Evolutionary conservation across 30 jellyfish, hydroid and myxozoan genomes (phyloP), one percentile per base, ranked within the genome.

Genomic region (Hydra vulgaris): DNA sequence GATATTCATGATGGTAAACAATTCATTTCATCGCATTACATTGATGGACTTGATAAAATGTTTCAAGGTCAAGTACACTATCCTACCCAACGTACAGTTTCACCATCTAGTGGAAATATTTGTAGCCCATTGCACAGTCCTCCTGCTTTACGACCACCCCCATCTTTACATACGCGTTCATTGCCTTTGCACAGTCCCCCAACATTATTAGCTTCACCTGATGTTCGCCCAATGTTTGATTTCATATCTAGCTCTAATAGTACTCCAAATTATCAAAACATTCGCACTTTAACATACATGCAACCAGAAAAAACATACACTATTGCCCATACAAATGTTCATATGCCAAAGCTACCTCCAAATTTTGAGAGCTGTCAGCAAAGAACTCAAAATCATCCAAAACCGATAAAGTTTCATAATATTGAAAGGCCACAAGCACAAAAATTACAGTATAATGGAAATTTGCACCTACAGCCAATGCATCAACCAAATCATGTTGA

Each of bases 71-170:
- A 68, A 15, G 75, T 23, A 26, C 79, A 27, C 26, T 25, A 7
- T 19, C 24, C 78, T 26, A 67, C 61, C 70, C 87, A 70, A 66
- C 87, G 66, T 66, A n/a, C 67, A 40, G 18, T 26, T 5, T 82
- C 71, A 16, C 81, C 87, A 18, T 74, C 87, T 67, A 27, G 72
- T 23, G 67, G 25, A 19, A 80, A 89, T 27, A 82, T 92, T 0
- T 53, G 73, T 20, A 90, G 97, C 79, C 97, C 97, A 23, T 53
- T 90, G 67, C 97, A 86, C 77, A 90, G 97, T 83, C 97, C 97
- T 18, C 97, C 97, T 23, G 95, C 97, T 70, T 81, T 90, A 27
- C 97, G 95, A 71, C 97, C 96, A 0, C 92, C 96, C 22, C 95
- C 97, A 1, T 54, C 97, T 18, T 82, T 82, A 16, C 95, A 86